Conservation (phyloP, 2,888 invertebrate species). For the Mechanitis messenoides region DNA sequence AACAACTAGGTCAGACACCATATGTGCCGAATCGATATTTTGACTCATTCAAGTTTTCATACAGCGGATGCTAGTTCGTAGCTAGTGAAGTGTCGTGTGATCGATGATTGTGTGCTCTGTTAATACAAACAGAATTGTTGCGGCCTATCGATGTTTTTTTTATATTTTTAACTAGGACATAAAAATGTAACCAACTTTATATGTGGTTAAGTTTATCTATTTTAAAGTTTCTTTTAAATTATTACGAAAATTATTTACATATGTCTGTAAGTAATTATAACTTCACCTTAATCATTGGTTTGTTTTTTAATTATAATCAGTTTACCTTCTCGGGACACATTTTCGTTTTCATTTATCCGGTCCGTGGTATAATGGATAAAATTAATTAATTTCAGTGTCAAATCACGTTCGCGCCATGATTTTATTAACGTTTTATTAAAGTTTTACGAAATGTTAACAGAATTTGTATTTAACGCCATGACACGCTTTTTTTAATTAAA, state of each 20-base stretch:
- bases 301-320: slow-evolving; percentile 1
- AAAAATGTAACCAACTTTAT: too few relatives aligned
- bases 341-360: slow-evolving; percentile 2
- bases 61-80: slow-evolving; percentile 10
- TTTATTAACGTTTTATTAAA: background rate
- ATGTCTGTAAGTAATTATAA: background rate
- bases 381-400: background rate
- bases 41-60: slow-evolving; percentile 39
- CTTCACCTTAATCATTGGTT: background rate
- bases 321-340: background rate
- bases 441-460: background rate
- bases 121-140: too few relatives aligned
- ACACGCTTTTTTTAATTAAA: background rate
- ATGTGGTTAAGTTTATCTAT: too few relatives aligned
- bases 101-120: background rate
- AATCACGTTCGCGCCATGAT: background rate
- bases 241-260: too few relatives aligned
- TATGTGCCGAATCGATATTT: slow-evolving; percentile 37
- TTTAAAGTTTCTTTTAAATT: too few relatives aligned
- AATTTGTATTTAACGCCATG: background rate
- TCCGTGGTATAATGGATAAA: background rate
- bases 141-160: too few relatives aligned
- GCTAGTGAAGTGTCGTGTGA: slow-evolving; percentile 2
- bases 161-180: too few relatives aligned
- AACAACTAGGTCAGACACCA: slow-evolving; percentile 52